phyloP scores from a whole-genome alignment of 2,113 vertebrate genomes.

The Bos taurus region DNA sequence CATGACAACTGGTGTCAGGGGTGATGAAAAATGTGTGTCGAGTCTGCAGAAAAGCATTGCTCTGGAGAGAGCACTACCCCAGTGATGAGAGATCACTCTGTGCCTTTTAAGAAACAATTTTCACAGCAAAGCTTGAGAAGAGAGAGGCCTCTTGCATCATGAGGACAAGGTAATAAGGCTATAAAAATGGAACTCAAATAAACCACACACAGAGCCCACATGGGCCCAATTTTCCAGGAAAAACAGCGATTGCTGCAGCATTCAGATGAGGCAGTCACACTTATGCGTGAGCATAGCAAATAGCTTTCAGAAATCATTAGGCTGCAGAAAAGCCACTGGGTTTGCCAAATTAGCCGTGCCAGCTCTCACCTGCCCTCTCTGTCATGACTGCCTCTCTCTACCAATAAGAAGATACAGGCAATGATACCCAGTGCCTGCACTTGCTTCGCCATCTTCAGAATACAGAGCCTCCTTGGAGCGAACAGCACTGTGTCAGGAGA shows the following conservation, averaged over 20 bases:
- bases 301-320: slow-evolving; percentile 41
- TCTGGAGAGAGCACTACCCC: background rate
- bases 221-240: slow-evolving; percentile 69
- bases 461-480: background rate
- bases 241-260: slow-evolving; percentile 51
- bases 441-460: background rate
- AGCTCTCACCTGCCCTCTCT: background rate
- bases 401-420: background rate
- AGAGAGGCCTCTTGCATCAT: slow-evolving; percentile 49
- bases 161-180: slow-evolving; percentile 70
- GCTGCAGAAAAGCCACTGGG: slow-evolving; percentile 13
- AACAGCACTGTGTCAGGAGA: background rate
- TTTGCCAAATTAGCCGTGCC: slow-evolving; percentile 28
- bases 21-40: background rate
- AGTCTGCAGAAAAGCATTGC: background rate
- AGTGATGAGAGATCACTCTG: slow-evolving; percentile 38
- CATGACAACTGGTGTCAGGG: background rate
- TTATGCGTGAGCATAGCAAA: slow-evolving; percentile 31
- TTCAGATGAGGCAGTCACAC: slow-evolving; percentile 51
- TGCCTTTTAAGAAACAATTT: slow-evolving; percentile 69
- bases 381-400: background rate
- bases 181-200: slow-evolving; percentile 69
- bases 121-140: slow-evolving; percentile 56
- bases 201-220: slow-evolving; percentile 63
- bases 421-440: background rate